Conservation (phyloP, 2,113 vertebrate genomes). For the Lontra canadensis region DNA sequence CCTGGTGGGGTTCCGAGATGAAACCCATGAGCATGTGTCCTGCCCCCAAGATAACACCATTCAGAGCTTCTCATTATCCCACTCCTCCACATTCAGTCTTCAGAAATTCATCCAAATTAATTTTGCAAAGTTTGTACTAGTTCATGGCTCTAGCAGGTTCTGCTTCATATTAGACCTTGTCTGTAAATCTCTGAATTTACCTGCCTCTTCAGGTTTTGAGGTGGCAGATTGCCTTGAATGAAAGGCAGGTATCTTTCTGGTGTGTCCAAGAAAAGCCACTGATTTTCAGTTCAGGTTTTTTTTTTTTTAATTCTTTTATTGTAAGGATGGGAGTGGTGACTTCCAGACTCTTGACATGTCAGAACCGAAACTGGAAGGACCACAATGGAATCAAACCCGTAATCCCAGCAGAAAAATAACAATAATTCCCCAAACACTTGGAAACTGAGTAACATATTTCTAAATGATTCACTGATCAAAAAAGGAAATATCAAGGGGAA, state of each 20-base stretch:
- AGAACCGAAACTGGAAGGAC: neutral
- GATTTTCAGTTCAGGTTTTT: neutral
- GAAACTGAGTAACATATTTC: neutral
- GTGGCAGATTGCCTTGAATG: neutral
- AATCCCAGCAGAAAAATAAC: neutral
- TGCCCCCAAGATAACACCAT: neutral
- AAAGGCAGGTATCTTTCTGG: neutral
- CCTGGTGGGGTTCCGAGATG: neutral
- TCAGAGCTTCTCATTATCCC: neutral
- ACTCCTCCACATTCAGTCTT: neutral
- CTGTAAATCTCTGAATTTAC: neutral
- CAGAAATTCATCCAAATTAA: neutral
- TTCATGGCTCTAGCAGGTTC: neutral
- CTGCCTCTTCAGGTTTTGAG: neutral
- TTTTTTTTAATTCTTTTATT: neutral
- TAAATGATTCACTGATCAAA: neutral
- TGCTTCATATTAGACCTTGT: neutral
- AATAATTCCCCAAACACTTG: neutral
- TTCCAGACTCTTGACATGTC: neutral
- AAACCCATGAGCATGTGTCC: neutral
- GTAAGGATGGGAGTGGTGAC: neutral
- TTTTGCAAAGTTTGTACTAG: neutral
- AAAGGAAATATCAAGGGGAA: neutral
- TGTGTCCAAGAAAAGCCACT: neutral
- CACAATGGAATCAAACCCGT: neutral